phyloP scores from a whole-genome alignment of 2,797 vertebrate species.

The Myiothlypis chrysogaster region DNA sequence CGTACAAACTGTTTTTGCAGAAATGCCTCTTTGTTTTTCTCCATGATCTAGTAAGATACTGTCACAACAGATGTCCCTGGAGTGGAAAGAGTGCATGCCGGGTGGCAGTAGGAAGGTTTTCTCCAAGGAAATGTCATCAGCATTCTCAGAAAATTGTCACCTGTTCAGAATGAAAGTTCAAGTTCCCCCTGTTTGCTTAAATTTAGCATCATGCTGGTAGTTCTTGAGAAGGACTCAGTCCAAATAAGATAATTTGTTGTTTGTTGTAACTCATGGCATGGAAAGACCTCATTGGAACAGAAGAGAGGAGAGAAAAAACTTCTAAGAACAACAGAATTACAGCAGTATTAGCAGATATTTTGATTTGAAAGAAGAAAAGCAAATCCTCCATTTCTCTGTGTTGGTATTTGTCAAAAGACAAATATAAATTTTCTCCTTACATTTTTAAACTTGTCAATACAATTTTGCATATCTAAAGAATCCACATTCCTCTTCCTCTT shows the following conservation, averaged over 20 bases:
- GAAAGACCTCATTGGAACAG: neutral
- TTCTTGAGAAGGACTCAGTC: neutral
- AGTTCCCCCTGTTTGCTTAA: neutral
- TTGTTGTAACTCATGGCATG: neutral
- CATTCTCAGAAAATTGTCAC: slow-evolving; percentile 35
- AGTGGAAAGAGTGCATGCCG: neutral
- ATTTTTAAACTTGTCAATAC: neutral
- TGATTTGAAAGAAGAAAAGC: neutral
- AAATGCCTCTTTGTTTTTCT: slow-evolving; percentile 1
- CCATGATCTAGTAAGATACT: neutral
- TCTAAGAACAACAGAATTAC: neutral
- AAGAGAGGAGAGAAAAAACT: neutral
- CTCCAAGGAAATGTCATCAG: slow-evolving; percentile 4
- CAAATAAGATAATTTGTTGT: neutral
- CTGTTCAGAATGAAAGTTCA: slow-evolving; percentile 45
- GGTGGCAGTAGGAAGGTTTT: neutral
- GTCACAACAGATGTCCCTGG: neutral
- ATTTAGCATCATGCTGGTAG: neutral
- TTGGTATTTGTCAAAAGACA: neutral
- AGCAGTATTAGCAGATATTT: neutral
- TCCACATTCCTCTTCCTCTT: neutral
- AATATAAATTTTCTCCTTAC: neutral
- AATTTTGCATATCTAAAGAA: neutral
- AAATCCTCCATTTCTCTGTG: neutral
- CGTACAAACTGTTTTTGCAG: neutral